phyloP scores from a whole-genome alignment of 2,888 invertebrate species.

The Scaeva pyrastri region DNA sequence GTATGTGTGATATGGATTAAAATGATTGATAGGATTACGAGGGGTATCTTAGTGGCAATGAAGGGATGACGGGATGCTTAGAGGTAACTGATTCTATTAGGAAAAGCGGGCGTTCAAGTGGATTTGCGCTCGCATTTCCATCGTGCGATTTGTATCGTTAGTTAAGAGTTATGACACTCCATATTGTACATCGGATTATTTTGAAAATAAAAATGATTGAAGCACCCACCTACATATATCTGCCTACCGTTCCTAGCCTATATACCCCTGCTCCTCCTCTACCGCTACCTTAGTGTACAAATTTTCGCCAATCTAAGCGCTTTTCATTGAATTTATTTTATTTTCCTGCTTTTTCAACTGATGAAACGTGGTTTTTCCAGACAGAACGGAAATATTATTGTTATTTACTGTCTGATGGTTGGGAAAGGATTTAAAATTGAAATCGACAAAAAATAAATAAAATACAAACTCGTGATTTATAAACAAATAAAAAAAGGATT shows the following conservation, averaged over 20 bases:
- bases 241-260: no score
- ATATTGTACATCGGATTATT: slow-evolving; percentile 4
- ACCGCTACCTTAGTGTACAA: no score
- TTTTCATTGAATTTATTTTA: background rate
- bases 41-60: background rate
- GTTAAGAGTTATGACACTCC: slow-evolving; percentile 42
- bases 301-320: no score
- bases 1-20: slow-evolving; percentile 23
- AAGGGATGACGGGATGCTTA: background rate
- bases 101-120: slow-evolving; percentile 26
- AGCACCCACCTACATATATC: background rate
- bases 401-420: background rate
- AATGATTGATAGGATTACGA: slow-evolving; percentile 43
- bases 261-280: no score
- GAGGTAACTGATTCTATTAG: background rate
- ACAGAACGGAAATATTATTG: background rate
- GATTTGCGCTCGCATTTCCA: slow-evolving; percentile 49
- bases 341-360: background rate
- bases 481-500: no score
- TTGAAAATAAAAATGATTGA: slow-evolving; percentile 29
- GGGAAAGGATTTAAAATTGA: background rate
- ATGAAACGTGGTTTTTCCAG: background rate
- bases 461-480: no score
- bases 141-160: slow-evolving; percentile 35
- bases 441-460: no score